Evolutionary conservation across 1,140 invertebrate species (phyloP), one percentile per base, ranked within the genome.

Genomic region (Tribolium castaneum): DNA sequence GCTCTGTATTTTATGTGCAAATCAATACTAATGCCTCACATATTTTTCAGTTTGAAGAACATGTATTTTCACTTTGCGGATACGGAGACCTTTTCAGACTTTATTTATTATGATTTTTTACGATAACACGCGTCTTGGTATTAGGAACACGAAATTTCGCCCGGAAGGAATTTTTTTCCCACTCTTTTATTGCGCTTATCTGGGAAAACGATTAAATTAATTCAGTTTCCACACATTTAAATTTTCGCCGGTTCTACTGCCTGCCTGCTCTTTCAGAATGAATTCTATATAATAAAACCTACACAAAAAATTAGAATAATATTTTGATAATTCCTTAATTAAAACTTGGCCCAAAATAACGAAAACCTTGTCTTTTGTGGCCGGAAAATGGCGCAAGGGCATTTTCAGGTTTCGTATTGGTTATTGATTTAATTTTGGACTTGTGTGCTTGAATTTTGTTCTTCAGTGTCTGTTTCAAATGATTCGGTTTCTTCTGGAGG

Each of bases 1-100:
- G 5, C 30, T 2, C 25, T 66, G 22, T 35, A 30, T 66, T 34
- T 66, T 35, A 66, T 66, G 59, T 66, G 59, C 25, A 35, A 35
- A 66, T 66, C 59, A 66, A 66, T 66, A 66, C 25, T 66, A 66
- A 66, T 66, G 35, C 34, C 59, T 7, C 59, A 35, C 59, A 66
- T 35, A 66, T 66, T 66, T 66, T 66, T 66, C 19, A n/a, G 59
- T 12, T 13, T 66, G 25, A 66, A 66, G 30, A 35, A 66, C 59
- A 66, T 30, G 59, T 14, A 35, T 66, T 66, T 66, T 66, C 59
- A 66, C 59, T 66, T 66, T 34, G 30, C 59, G 14, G 59, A 34
- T 66, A 35, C 25, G 10, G 25, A 30, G 59, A 66, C 59, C 54
- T 59, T 59, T 22, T 59, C 1, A 30, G 10, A 35, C 34, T 66